A percentile compares a stretch with the other conserved stretches of the same genome.
These are phyloP conservation scores for Drosophila kanekoi DNA, from an alignment of 2,888 invertebrate genomes.

Conservation along the genomic window DNA sequence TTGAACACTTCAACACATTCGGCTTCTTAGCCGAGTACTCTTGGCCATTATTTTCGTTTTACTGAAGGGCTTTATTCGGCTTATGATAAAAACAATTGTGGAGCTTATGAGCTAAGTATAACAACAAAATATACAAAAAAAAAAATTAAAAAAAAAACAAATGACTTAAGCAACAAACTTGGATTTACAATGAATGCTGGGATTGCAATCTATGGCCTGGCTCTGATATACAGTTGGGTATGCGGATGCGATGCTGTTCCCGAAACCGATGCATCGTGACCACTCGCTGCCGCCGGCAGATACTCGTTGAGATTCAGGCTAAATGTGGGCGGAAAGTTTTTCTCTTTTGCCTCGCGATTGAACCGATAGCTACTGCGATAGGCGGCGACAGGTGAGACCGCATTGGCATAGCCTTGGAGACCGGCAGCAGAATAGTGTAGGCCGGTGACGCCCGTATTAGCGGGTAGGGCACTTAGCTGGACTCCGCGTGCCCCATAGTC, in stretches of 20 bases:
- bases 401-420: slow-evolving; percentile 70
- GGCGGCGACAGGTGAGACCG: slow-evolving; percentile 46
- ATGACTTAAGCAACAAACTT: slow-evolving; percentile 46
- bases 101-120: neutral
- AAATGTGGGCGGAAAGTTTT: slow-evolving; percentile 63
- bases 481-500: slow-evolving; percentile 65
- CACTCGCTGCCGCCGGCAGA: slow-evolving; percentile 66
- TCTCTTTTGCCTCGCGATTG: slow-evolving; percentile 82
- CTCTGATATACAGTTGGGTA: slow-evolving; percentile 52
- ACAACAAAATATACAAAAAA: slow-evolving; percentile 1
- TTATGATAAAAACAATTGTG: slow-evolving; percentile 3
- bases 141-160: slow-evolving; percentile 26
- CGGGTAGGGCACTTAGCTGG: slow-evolving; percentile 56
- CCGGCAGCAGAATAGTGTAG: slow-evolving; percentile 63
- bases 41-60: too few relatives aligned
- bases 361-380: slow-evolving; percentile 80
- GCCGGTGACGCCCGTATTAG: slow-evolving; percentile 45
- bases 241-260: slow-evolving; percentile 40
- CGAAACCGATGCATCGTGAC: slow-evolving; percentile 44
- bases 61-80: slow-evolving; percentile 1
- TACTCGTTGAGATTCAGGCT: slow-evolving; percentile 83
- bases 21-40: too few relatives aligned
- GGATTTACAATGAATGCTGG: slow-evolving; percentile 5
- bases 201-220: slow-evolving; percentile 54
- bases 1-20: too few relatives aligned